A percentile compares a stretch with the other conserved stretches of the same genome.
phyloP scores from a whole-genome alignment of 1,140 invertebrate species.

The Sminthurides bifidus region DNA sequence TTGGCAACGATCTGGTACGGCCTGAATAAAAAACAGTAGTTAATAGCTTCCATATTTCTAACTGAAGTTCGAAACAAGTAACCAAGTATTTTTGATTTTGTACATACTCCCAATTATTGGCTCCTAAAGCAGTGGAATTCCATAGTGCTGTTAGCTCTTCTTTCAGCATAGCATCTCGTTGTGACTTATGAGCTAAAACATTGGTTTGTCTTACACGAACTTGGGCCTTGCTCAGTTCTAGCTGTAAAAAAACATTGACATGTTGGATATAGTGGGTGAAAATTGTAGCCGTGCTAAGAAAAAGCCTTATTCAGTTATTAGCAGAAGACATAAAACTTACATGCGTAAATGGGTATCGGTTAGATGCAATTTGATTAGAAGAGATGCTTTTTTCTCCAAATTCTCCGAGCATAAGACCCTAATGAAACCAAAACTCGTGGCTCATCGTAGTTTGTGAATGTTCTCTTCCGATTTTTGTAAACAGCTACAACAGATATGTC shows the following conservation, averaged over 20 bases:
- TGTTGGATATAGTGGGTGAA: not conserved
- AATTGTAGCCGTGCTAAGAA: not conserved
- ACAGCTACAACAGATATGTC: too few species aligned
- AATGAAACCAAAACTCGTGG: too few species aligned
- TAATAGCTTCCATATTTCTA: not conserved
- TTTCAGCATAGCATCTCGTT: conserved; percentile 10
- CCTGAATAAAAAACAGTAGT: conserved; percentile 9
- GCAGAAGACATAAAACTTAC: conserved; percentile 20
- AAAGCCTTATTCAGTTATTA: not conserved
- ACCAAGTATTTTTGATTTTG: conserved; percentile 2
- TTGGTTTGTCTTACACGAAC: conserved; percentile 17
- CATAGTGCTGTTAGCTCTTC: conserved; percentile 24
- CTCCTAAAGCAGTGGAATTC: conserved; percentile 8
- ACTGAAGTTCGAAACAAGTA: not conserved
- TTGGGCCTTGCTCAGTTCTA: conserved; percentile 21
- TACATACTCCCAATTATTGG: conserved; percentile 21
- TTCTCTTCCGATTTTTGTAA: too few species aligned
- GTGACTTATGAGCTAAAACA: conserved; percentile 6
- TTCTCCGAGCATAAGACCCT: conserved; percentile 26
- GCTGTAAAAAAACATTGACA: conserved; percentile 12
- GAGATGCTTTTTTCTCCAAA: conserved; percentile 29
- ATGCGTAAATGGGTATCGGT: conserved; percentile 23
- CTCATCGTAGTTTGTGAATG: too few species aligned
- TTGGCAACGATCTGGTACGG: conserved; percentile 18
- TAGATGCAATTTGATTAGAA: conserved; percentile 25